Conservation (phyloP, 2,797 vertebrate genomes). For the Gymnopithys bicolor region DNA sequence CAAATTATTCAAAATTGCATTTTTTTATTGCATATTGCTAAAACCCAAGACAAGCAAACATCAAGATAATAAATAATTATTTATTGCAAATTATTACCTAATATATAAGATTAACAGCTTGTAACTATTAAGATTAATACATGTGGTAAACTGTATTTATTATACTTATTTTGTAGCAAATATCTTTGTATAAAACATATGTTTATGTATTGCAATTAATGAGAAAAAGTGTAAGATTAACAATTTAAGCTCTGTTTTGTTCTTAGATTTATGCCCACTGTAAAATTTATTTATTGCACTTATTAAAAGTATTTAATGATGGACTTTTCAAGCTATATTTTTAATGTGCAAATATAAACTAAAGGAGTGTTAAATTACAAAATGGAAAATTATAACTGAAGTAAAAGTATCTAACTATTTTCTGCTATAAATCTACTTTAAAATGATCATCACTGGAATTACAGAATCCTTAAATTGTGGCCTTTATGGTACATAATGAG, state of each 20-base stretch:
- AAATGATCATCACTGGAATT: conserved; percentile 81
- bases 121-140: conserved; percentile 95
- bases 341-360: conserved; percentile 93
- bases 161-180: conserved; percentile 94
- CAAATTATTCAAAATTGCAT: conserved; percentile 89
- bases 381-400: conserved; percentile 89
- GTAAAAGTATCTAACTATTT: conserved; percentile 96
- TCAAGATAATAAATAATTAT: conserved; percentile 99
- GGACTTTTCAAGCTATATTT: conserved; percentile 96
- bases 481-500: conserved; percentile 82
- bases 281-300: conserved; percentile 98
- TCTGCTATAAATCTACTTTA: conserved; percentile 90
- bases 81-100: conserved; percentile 99
- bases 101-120: conserved; percentile 99
- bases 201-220: conserved; percentile 95
- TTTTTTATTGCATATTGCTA: conserved; percentile 89
- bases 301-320: conserved; percentile 98
- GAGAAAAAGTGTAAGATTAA: conserved; percentile 97
- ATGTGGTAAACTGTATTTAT: conserved; percentile 92
- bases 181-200: conserved; percentile 96
- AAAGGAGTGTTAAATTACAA: conserved; percentile 91
- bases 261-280: conserved; percentile 91
- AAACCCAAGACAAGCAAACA: conserved; percentile 87
- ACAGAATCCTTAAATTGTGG: conserved; percentile 82
- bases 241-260: conserved; percentile 95